Conservation (phyloP, 2,797 vertebrate genomes). For the Cheirogaleus major region DNA sequence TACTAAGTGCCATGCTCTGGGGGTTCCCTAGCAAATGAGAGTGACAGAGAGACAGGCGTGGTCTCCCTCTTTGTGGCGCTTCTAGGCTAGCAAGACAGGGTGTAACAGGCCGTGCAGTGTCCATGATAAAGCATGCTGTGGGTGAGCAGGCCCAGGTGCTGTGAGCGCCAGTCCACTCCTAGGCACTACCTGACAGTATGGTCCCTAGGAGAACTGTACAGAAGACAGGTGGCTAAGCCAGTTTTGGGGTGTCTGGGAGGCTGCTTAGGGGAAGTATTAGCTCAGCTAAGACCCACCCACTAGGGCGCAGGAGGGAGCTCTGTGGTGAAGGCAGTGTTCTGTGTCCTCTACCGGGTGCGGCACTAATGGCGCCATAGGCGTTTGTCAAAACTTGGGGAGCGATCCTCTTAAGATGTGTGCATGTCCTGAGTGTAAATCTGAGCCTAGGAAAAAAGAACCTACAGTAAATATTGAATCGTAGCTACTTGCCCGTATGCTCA, state of each 20-base stretch:
- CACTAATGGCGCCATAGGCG: neutral
- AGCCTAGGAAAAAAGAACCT: no score
- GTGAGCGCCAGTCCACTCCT: no score
- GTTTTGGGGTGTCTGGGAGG: neutral
- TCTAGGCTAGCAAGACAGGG: neutral
- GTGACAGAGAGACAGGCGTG: no score
- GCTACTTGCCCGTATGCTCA: no score
- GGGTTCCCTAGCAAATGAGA: no score
- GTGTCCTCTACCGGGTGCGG: neutral
- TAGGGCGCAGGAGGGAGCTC: neutral
- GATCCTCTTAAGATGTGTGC: neutral
- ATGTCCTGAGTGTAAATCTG: neutral
- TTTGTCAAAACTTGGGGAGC: neutral
- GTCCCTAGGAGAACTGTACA: neutral
- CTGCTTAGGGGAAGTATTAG: neutral
- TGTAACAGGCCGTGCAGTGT: rapidly evolving
- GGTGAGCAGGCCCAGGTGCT: neutral
- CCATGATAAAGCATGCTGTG: rapidly evolving
- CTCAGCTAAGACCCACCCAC: neutral
- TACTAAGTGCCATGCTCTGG: no score
- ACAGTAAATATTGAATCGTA: no score
- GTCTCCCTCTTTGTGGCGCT: no score
- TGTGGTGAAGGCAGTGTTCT: neutral
- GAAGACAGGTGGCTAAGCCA: neutral
- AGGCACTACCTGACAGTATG: neutral